A percentile compares a stretch with the other conserved stretches of the same genome.
Evolutionary conservation across 2,888 invertebrate species (phyloP).

Genomic region (Acanthosepion lycidas): DNA sequence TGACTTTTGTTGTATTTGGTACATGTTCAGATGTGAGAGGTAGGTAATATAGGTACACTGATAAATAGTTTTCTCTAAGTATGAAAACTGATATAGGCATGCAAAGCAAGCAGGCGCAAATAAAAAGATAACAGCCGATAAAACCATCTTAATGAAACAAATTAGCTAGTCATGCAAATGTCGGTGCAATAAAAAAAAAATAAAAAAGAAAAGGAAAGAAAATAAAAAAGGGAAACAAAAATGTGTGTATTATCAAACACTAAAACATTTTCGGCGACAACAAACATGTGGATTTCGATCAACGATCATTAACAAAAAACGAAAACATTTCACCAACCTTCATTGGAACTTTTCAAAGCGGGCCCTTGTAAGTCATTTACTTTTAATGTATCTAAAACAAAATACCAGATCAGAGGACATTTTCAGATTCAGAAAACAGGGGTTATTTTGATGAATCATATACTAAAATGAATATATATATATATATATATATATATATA

Average conservation of each 20-base stretch:
- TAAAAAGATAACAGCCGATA: not conserved
- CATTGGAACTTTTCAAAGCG: conserved; percentile 12
- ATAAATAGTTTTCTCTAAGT: too few species aligned
- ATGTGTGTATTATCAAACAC: not conserved
- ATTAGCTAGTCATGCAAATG: not conserved
- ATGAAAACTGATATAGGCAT: too few species aligned
- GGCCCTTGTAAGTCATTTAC: conserved; percentile 41
- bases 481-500: not conserved
- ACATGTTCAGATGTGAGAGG: too few species aligned
- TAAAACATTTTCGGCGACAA: not conserved
- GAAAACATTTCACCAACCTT: conserved; percentile 44
- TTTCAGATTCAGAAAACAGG: not conserved
- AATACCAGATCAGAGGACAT: not conserved
- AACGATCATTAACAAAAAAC: not conserved
- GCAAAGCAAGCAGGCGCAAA: not conserved
- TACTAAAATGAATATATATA: not conserved
- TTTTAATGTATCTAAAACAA: conserved; percentile 42
- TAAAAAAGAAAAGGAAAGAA: too few species aligned
- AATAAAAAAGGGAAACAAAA: too few species aligned
- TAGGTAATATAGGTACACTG: too few species aligned
- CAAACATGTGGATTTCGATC: not conserved
- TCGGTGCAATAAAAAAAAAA: not conserved
- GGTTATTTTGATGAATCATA: not conserved
- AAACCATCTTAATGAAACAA: too few species aligned
- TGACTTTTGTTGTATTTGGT: too few species aligned